Evolutionary conservation across 2,888 invertebrate species (phyloP).

Genomic region (Oxycera nigricornis): DNA sequence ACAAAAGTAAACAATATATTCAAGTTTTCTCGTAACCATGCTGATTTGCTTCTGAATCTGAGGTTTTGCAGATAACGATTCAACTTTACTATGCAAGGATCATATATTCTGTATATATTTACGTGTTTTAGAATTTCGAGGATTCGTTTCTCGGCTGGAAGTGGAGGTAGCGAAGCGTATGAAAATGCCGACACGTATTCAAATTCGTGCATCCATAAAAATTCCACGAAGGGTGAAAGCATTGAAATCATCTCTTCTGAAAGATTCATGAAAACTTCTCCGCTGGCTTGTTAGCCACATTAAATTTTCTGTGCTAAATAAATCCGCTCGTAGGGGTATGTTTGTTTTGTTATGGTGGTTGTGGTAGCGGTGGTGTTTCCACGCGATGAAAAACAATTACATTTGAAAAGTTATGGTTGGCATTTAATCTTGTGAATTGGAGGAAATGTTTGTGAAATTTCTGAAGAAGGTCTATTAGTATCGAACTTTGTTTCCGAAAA

Average conservation of each 20-base stretch:
- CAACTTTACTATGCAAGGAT: background rate
- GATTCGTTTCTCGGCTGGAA: background rate
- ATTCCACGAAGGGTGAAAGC: background rate
- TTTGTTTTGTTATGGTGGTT: background rate
- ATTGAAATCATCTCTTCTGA: background rate
- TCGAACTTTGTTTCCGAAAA: no score
- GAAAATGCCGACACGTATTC: conserved; percentile 2
- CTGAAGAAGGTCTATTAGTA: no score
- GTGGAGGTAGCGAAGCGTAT: background rate
- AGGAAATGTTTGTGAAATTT: no score
- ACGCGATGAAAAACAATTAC: no score
- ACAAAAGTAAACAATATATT: no score
- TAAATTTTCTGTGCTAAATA: background rate
- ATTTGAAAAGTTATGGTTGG: no score
- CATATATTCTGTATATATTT: background rate
- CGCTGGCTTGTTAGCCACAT: background rate
- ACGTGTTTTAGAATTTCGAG: background rate
- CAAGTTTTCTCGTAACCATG: no score
- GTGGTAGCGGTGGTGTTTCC: no score
- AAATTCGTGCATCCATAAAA: background rate
- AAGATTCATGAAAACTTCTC: background rate
- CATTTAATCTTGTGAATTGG: no score
- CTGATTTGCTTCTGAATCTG: no score
- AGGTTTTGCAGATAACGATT: no score
- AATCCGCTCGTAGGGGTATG: background rate